Evolutionary conservation across 2,888 invertebrate genomes (phyloP), one percentile per base, ranked within the genome.

Genomic region (Subacronicta megacephala): DNA sequence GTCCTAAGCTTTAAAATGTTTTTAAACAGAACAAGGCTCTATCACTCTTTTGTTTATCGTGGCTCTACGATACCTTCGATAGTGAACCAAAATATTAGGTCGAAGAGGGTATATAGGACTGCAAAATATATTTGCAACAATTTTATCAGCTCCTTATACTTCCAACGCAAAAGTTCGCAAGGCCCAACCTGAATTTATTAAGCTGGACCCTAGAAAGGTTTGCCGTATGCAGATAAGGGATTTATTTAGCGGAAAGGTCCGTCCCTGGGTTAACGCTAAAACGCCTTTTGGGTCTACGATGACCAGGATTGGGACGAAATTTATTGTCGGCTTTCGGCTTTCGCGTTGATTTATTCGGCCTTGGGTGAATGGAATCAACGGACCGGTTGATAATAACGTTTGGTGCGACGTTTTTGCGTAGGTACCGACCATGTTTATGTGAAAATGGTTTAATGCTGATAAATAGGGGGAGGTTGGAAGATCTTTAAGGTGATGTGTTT

Each of bases 151-250:
- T 91, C 90, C 65, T 69, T 80, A 73, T 2, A 66, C 47, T 23
- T 83, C 82, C 82, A 68, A 60, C 60, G 75, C 82, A 84, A 92
- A 93, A 92, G 81, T 92, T 91, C 79, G 83, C 87, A 83, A 87
- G 86, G 85, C 92, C 94, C 93, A 92, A 94, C 93, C 91, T 93
- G 94, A 94, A 94, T 94, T 93, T 94, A 94, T 94, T 93, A 94
- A 93, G 93, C 94, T 81, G 94, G 94, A 94, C 94, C 94, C 93
- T 90, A 88, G 92, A 91, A 93, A 94, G 94, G 94, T 94, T 92
- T 92, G 94, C 92, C 94, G 92, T 94, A 94, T 94, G 94, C 93
- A 94, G 94, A 94, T 94, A 94, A 94, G 94, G 93, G 94, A 94
- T 94, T 94, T 94, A 94, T 93, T 93, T 92, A 94, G 93, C 94